Evolutionary conservation across 2,888 invertebrate species (phyloP).

Genomic region (Xestia rhomboidea): DNA sequence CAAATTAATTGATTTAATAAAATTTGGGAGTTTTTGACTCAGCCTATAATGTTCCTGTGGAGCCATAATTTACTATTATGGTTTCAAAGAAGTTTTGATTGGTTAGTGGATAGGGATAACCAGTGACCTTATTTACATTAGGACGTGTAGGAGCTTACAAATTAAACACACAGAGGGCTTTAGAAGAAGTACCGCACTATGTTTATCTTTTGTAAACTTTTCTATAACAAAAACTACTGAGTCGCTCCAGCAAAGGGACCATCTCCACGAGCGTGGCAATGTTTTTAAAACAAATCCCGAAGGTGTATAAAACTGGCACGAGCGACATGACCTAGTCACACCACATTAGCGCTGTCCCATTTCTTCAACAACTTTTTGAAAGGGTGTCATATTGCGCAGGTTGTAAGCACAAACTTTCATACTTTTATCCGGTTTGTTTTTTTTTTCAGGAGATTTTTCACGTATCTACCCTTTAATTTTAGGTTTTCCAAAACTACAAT

Average conservation of each 20-base stretch:
- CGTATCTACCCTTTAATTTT: neutral
- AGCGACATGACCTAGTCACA: slow-evolving; percentile 10
- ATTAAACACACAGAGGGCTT: neutral
- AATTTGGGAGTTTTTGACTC: neutral
- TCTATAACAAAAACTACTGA: neutral
- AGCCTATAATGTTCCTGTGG: too few relatives aligned
- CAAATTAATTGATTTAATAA: neutral
- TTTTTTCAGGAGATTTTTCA: neutral
- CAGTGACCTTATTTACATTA: neutral
- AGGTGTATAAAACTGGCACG: neutral
- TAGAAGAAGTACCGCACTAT: neutral
- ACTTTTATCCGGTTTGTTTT: neutral
- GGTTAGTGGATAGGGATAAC: neutral
- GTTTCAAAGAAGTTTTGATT: neutral
- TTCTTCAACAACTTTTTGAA: slow-evolving; percentile 3
- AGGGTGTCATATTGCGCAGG: neutral
- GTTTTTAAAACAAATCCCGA: slow-evolving; percentile 20
- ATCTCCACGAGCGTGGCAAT: too few relatives aligned
- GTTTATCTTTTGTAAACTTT: neutral
- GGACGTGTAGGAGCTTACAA: neutral
- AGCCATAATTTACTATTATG: neutral
- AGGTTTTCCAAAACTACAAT: neutral
- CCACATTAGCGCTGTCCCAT: slow-evolving; percentile 8
- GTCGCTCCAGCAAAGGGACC: neutral
- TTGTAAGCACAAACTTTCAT: neutral